These are phyloP conservation scores for Myripristis jacobus DNA, from an alignment of 2,797 vertebrate species.

Conservation along the genomic window DNA sequence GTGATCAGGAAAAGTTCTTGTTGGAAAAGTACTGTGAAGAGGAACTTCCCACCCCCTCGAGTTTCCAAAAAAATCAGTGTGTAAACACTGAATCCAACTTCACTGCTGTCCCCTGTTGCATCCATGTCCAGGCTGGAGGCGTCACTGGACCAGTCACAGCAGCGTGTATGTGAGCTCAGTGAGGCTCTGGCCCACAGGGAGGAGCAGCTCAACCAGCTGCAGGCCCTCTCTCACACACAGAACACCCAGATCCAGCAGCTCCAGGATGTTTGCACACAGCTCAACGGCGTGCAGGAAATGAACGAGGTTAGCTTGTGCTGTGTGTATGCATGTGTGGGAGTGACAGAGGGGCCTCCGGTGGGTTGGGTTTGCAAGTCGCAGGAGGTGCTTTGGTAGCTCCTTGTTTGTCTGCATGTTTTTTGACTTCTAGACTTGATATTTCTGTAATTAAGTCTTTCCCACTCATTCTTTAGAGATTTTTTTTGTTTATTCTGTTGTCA, in stretches of 20 bases:
- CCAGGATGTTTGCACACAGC: conserved; percentile 71
- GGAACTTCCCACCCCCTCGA: neutral
- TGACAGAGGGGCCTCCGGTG: neutral
- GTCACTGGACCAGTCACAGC: conserved; percentile 68
- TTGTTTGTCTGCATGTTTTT: too few species aligned
- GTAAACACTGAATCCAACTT: neutral
- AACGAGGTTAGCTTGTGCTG: conserved; percentile 76
- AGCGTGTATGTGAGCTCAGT: conserved; percentile 59
- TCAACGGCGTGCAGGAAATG: conserved; percentile 75
- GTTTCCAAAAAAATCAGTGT: neutral
- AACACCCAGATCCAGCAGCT: conserved; percentile 77
- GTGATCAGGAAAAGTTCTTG: too few species aligned
- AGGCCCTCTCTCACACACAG: conserved; percentile 75
- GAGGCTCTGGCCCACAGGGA: conserved; percentile 74
- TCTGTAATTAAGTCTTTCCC: too few species aligned
- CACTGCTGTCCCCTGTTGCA: neutral
- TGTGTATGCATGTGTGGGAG: neutral
- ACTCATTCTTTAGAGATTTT: neutral
- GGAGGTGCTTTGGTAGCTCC: too few species aligned
- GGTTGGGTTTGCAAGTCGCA: neutral
- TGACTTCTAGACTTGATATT: too few species aligned
- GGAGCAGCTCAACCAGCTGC: conserved; percentile 65
- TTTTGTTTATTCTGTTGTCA: neutral
- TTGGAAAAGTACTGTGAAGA: too few species aligned
- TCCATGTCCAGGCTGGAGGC: conserved; percentile 70